A percentile compares a stretch with the other conserved stretches of the same genome.
These are phyloP conservation scores for Tuberolachnus salignus DNA, from an alignment of 2,888 invertebrate genomes.

Conservation along the genomic window DNA sequence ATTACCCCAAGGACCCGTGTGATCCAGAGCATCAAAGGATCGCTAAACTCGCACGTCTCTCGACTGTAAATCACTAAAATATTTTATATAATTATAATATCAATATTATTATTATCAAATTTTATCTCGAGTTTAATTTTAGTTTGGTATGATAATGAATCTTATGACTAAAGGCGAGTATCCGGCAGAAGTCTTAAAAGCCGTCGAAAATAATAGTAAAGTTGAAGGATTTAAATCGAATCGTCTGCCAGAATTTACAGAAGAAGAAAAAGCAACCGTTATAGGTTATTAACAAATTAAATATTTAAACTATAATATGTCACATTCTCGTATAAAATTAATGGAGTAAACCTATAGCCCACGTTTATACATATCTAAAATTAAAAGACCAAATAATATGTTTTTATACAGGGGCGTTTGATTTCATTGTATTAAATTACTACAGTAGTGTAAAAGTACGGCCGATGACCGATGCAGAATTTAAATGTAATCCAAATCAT, in stretches of 20 bases:
- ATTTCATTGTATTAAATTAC: background rate
- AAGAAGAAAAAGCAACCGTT: background rate
- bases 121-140: too few relatives aligned
- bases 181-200: background rate
- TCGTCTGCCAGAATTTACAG: background rate
- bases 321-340: too few relatives aligned
- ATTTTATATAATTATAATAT: too few relatives aligned
- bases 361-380: too few relatives aligned
- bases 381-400: too few relatives aligned
- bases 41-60: background rate
- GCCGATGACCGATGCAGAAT: background rate
- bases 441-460: constrained; percentile 1
- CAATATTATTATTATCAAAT: background rate
- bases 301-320: too few relatives aligned
- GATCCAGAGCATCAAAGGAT: constrained; percentile 7
- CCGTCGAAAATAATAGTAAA: background rate
- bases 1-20: background rate
- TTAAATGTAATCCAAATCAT: background rate
- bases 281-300: background rate
- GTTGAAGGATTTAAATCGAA: background rate
- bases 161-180: background rate
- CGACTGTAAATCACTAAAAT: background rate
- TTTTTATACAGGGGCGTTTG: background rate
- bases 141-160: background rate
- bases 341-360: too few relatives aligned